phyloP scores from a whole-genome alignment of 2,797 vertebrate species.

The Discoglossus pictus region DNA sequence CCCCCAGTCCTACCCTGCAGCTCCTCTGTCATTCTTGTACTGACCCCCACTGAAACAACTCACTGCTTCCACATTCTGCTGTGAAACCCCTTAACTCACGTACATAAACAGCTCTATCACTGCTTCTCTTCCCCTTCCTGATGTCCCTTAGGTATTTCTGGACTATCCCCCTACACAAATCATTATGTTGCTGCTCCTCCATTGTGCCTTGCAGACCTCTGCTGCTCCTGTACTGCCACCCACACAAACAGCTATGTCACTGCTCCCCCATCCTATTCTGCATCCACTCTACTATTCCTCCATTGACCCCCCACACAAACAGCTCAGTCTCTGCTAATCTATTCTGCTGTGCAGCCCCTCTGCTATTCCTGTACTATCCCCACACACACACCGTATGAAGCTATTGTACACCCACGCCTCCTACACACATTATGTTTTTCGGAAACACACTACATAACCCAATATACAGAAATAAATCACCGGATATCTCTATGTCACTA shows the following conservation, averaged over 20 bases:
- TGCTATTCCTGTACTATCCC: no score
- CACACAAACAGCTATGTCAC: no score
- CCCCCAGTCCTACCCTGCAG: background rate
- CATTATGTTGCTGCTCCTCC: conserved; percentile 33
- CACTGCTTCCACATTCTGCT: no score
- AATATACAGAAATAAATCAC: conserved; percentile 34
- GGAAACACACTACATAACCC: background rate
- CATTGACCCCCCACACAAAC: background rate
- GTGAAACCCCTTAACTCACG: no score
- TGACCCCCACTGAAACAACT: conserved; percentile 12
- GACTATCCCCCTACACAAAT: conserved; percentile 33
- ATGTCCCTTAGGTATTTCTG: no score
- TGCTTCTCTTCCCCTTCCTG: background rate
- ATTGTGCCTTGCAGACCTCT: conserved; percentile 18
- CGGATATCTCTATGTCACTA: no score
- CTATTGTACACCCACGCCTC: no score
- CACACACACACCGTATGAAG: background rate
- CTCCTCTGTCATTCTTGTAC: background rate
- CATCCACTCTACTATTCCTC: background rate
- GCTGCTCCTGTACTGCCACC: background rate
- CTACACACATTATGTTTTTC: background rate
- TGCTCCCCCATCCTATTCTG: background rate
- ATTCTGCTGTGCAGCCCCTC: background rate
- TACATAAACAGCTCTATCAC: no score
- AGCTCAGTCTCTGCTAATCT: accelerated